phyloP scores from a whole-genome alignment of 2,888 invertebrate genomes.

The Meteorus cinctellus region DNA sequence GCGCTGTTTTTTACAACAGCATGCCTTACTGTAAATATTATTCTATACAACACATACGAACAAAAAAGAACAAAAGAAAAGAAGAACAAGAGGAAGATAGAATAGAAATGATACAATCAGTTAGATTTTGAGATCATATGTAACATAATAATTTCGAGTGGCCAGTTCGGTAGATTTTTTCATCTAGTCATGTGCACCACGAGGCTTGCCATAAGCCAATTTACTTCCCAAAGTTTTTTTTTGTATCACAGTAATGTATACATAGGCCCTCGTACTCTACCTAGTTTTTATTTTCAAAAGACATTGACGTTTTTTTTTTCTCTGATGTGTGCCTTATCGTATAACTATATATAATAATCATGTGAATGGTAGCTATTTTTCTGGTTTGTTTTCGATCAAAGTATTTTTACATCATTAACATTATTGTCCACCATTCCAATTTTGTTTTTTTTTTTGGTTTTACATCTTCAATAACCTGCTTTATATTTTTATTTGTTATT shows the following conservation, averaged over 20 bases:
- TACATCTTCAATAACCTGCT: constrained; percentile 11
- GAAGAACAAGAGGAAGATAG: neutral
- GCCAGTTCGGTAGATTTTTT: constrained; percentile 32
- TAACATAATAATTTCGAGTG: constrained; percentile 12
- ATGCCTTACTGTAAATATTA: neutral
- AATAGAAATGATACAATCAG: constrained; percentile 12
- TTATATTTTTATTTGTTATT: constrained; percentile 1
- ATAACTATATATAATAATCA: neutral
- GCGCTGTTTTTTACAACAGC: neutral
- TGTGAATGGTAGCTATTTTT: neutral
- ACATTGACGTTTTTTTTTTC: constrained; percentile 7
- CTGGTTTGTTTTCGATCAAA: constrained; percentile 1
- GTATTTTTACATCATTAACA: constrained; percentile 1
- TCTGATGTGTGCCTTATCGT: neutral
- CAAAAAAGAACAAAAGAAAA: neutral
- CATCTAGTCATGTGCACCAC: constrained; percentile 31
- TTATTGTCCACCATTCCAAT: neutral
- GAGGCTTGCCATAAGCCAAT: constrained; percentile 19
- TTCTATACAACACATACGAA: constrained; percentile 3
- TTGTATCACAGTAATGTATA: neutral
- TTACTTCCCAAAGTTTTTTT: constrained; percentile 23
- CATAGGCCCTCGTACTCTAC: constrained; percentile 29
- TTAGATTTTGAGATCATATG: constrained; percentile 10
- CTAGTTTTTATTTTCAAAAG: constrained; percentile 15
- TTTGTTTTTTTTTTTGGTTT: constrained; percentile 1